These are phyloP conservation scores for Lucinisca nassula DNA, from an alignment of 2,888 invertebrate genomes.

Conservation along the genomic window DNA sequence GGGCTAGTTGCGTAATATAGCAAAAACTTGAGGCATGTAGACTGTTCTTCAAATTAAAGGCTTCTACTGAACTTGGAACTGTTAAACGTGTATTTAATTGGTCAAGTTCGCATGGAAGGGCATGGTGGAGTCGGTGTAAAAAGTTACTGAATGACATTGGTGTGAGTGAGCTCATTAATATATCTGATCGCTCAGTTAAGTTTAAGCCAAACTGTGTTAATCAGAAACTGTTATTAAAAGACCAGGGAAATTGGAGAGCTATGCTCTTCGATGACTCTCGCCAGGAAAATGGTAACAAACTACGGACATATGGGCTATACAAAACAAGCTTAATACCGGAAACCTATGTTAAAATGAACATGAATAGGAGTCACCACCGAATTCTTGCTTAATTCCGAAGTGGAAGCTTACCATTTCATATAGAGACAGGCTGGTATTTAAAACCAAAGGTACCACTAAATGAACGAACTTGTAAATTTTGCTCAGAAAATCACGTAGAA, in stretches of 20 bases:
- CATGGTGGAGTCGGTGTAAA: background rate
- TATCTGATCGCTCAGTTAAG: background rate
- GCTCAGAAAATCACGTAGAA: background rate
- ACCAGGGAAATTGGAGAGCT: background rate
- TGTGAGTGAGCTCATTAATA: background rate
- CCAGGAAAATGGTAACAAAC: background rate
- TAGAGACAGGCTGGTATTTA: background rate
- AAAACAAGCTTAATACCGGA: background rate
- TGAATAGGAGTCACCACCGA: background rate
- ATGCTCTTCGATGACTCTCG: background rate
- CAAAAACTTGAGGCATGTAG: background rate
- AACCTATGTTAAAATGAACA: background rate
- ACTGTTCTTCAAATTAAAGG: background rate
- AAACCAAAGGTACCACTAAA: constrained; percentile 4
- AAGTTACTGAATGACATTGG: background rate
- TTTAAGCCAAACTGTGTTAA: background rate
- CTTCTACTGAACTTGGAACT: no score
- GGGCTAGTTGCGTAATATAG: background rate
- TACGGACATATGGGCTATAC: background rate
- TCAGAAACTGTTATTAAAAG: background rate
- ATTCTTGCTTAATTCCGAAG: background rate
- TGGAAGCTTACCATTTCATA: background rate
- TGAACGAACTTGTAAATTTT: background rate
- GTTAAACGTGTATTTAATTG: no score
- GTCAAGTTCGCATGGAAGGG: no score